Percentiles rank a stretch among this genome's conserved stretches.
Evolutionary conservation across 2,797 vertebrate genomes (phyloP).

Genomic region (Hydrocynus forskahlii): DNA sequence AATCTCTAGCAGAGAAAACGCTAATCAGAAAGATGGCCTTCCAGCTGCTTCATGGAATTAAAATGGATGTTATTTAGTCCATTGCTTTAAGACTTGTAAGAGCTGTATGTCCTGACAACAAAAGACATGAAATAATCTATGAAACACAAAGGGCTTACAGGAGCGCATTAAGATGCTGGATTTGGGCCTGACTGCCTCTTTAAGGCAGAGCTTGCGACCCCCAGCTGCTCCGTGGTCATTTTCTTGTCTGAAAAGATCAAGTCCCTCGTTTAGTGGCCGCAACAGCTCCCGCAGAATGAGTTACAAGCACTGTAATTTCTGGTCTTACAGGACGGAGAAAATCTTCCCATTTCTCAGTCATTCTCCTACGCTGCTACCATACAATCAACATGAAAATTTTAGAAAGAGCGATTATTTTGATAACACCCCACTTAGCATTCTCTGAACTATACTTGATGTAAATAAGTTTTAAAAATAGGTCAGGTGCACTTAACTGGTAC

Average conservation of each 20-base stretch:
- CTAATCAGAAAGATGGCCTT: neutral
- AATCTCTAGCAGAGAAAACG: neutral
- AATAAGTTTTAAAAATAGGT: too few species aligned
- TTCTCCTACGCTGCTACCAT: neutral
- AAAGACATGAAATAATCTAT: constrained; percentile 20
- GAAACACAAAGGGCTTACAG: constrained; percentile 8
- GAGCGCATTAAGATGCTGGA: constrained; percentile 41
- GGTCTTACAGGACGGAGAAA: constrained; percentile 1
- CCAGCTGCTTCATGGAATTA: neutral
- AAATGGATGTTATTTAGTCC: neutral
- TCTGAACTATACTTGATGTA: too few species aligned
- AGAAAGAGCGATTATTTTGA: too few species aligned
- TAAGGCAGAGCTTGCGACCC: constrained; percentile 20
- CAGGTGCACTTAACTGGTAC: too few species aligned
- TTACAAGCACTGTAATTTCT: constrained; percentile 35
- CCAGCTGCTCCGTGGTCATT: constrained; percentile 35
- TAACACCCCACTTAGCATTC: too few species aligned
- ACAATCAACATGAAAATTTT: too few species aligned
- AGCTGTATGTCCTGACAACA: constrained; percentile 5
- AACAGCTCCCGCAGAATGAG: constrained; percentile 21
- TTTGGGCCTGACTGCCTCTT: constrained; percentile 43
- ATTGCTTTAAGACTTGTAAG: neutral
- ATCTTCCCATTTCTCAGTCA: neutral
- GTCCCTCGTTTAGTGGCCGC: constrained; percentile 45
- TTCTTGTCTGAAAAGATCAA: constrained; percentile 48